phyloP scores from a whole-genome alignment of 2,888 invertebrate species.

The Ectobius pallidus region DNA sequence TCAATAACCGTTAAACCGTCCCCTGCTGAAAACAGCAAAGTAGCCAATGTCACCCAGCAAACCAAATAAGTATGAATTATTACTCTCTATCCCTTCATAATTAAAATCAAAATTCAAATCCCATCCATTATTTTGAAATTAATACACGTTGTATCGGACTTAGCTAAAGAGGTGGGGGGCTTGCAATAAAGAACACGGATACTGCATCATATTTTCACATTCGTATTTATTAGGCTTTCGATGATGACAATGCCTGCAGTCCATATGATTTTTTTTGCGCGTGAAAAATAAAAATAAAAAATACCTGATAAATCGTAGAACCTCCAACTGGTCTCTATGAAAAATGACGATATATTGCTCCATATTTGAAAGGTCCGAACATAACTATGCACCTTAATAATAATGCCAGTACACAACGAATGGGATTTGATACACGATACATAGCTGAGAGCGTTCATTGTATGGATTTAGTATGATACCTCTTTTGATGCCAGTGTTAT shows the following conservation, averaged over 20 bases:
- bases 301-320: not conserved
- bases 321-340: not conserved
- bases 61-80: slow-evolving; percentile 20
- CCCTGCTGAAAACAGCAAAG: not conserved
- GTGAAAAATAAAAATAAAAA: not conserved
- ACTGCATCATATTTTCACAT: slow-evolving; percentile 8
- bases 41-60: not conserved
- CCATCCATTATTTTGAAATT: slow-evolving; percentile 20
- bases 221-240: slow-evolving; percentile 16
- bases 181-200: not conserved
- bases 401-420: not conserved
- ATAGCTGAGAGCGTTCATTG: not conserved
- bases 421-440: not conserved
- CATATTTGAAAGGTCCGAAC: not conserved
- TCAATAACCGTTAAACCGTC: not conserved
- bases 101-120: slow-evolving; percentile 29
- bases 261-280: not conserved
- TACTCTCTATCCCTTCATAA: slow-evolving; percentile 11
- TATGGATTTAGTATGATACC: not conserved
- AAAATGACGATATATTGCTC: not conserved
- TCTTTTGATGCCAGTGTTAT: not conserved
- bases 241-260: not conserved
- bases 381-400: not conserved
- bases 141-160: not conserved
- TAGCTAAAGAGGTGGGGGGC: not conserved